Evolutionary conservation across 2,113 vertebrate genomes (phyloP), one percentile per base, ranked within the genome.

Genomic region (Epinephelus fuscoguttatus): DNA sequence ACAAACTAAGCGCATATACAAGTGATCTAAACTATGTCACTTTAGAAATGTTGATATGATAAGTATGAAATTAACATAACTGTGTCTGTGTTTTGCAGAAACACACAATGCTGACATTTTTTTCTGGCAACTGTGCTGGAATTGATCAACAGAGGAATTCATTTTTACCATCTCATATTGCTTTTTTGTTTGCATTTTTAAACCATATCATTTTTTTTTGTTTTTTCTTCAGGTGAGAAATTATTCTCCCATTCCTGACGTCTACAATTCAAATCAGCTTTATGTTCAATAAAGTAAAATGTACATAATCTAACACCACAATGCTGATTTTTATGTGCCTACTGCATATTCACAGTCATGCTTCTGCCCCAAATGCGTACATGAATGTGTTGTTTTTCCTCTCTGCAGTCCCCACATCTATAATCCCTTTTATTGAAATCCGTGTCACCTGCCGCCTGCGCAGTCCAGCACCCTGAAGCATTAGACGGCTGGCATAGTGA

Each of bases 361-460:
- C 84, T 79, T 86, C 84, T 50, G 52, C 86, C 86, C 74, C 67
- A 68, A 82, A 80, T 64, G 80, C 49, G 27, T 30, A 55, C 60
- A 60, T 52, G 73, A 68, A 74, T 66, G 83, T 69, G 84, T 90
- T 90, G 89, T 89, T 91, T 90, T 86, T 88, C 81, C 89, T 90
- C 89, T 90, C 92, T 89, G 89, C 92, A 89, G 91, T 94, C 91
- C 83, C 89, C 92, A 92, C 93, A 93, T 93, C 94, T 87, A 85
- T 95, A 96, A 96, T 96, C 95, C 95, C 90, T 94, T 95, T 95
- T 94, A 96, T 95, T 95, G 94, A 95, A 95, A 95, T 95, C 93
- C 91, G 84, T 95, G 94, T 95, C 94, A 95, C 95, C 94, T 95
- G 94, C 94, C 93, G 89, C 93, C 93, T 94, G 91, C 88, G 90